Evolutionary conservation across 2,113 vertebrate genomes (phyloP).

Genomic region (Platichthys flesus): DNA sequence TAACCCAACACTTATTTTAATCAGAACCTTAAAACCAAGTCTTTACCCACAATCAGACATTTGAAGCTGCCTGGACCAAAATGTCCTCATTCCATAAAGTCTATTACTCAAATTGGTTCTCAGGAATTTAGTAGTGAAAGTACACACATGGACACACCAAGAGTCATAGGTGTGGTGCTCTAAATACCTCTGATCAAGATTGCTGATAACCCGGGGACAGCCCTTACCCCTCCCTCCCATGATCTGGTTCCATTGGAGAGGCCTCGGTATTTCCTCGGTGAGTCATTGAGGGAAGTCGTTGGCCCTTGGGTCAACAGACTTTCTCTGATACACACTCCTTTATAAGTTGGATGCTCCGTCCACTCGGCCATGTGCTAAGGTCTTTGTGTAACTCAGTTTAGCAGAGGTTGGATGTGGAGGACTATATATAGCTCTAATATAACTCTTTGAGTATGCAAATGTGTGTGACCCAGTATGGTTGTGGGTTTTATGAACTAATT

Average conservation of each 20-base stretch:
- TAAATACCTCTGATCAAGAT: slow-evolving; percentile 56
- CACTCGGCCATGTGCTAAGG: slow-evolving; percentile 60
- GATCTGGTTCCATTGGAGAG: slow-evolving; percentile 6
- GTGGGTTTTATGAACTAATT: slow-evolving; percentile 37
- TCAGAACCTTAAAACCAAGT: too few relatives aligned
- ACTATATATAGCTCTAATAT: slow-evolving; percentile 48
- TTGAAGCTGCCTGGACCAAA: background rate
- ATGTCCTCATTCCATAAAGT: background rate
- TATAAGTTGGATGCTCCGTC: slow-evolving; percentile 44
- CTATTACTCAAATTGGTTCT: background rate
- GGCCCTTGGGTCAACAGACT: slow-evolving; percentile 30
- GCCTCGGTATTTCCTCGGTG: slow-evolving; percentile 34
- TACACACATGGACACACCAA: background rate
- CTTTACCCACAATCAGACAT: too few relatives aligned
- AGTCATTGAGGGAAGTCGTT: slow-evolving; percentile 8
- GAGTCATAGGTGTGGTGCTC: background rate
- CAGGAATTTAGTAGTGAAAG: background rate
- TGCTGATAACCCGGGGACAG: slow-evolving; percentile 51
- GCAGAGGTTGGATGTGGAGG: slow-evolving; percentile 39
- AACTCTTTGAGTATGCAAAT: slow-evolving; percentile 1
- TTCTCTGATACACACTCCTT: slow-evolving; percentile 26
- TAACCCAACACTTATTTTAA: too few relatives aligned
- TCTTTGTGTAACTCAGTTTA: slow-evolving; percentile 61
- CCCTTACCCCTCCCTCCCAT: slow-evolving; percentile 30
- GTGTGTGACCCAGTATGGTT: slow-evolving; percentile 24